Conservation (phyloP, 1,140 invertebrate genomes). For the Geopemphigus sp. region DNA sequence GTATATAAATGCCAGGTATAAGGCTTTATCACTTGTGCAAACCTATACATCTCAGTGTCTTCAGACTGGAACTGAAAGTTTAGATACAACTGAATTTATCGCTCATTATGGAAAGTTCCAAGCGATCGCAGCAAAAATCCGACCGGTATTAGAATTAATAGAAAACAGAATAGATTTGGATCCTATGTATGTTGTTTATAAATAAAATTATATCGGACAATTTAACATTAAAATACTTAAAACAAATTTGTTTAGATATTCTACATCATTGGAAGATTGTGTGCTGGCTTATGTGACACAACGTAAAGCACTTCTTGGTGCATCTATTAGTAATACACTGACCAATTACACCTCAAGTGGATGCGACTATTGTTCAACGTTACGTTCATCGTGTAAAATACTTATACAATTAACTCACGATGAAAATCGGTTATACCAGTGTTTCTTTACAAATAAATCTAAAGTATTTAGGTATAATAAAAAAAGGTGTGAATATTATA, state of each 20-base stretch:
- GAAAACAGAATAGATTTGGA: constrained; percentile 71
- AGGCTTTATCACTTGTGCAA: constrained; percentile 36
- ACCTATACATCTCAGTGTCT: constrained; percentile 38
- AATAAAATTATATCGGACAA: constrained; percentile 41
- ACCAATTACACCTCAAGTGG: constrained; percentile 70
- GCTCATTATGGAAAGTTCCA: constrained; percentile 84
- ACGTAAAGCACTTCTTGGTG: constrained; percentile 69
- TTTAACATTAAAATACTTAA: constrained; percentile 36
- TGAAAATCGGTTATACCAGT: constrained; percentile 83
- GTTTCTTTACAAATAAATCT: constrained; percentile 77
- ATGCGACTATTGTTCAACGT: constrained; percentile 83
- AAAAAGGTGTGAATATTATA: background rate
- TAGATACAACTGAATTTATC: constrained; percentile 52
- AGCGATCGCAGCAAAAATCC: constrained; percentile 79
- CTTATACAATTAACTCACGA: constrained; percentile 89
- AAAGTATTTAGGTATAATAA: constrained; percentile 63
- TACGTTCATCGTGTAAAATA: constrained; percentile 83
- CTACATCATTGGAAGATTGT: constrained; percentile 74
- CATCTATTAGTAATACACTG: constrained; percentile 75
- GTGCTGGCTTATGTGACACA: constrained; percentile 82
- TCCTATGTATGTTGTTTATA: constrained; percentile 63
- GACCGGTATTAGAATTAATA: constrained; percentile 75
- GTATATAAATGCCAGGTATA: constrained; percentile 34
- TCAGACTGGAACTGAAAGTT: constrained; percentile 29
- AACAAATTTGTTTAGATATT: constrained; percentile 62